Evolutionary conservation across 2,797 vertebrate species (phyloP), one percentile per base, ranked within the genome.

Genomic region (Mormyrops boulengeri): DNA sequence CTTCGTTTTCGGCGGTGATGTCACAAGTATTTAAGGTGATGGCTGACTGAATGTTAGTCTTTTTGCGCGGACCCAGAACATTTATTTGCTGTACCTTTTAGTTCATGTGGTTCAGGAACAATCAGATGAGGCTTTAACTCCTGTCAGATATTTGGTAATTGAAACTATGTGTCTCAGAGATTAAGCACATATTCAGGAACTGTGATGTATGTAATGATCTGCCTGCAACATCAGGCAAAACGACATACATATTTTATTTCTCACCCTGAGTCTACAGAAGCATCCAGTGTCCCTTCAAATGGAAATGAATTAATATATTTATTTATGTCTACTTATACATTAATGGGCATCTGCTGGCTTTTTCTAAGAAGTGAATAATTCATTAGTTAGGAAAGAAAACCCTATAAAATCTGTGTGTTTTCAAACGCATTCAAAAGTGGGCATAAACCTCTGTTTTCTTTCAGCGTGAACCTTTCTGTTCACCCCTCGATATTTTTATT

Each of bases 401-500:
- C 49, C 4, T 73, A 22, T 1, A 52, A n/a, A 14, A 34, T 12
- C 12, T 41, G 14, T 17, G 12, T 34, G 66, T 73, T 34, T 69
- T 38, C 30, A 73, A 52, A 52, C 26, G 50, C 38, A 88, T 52
- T 88, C 22, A 38, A 5, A 34, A 19, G 12, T 85, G 4, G 34
- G 17, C 8, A 8, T 38, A 44, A 87, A 60, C 52, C 53, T 73
- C 11, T 62, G 1, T 26, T 57, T 60, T 44, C 77, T 49, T 69
- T 80, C n/a, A 26, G 14, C 44, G 12, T 53, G 14, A 88, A 85
- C 55, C 26, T 85, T 26, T 62, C 26, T 41, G 8, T 8, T 38
- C 41, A 84, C 80, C 26, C 34, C 44, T 30, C 84, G n/a, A 60
- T 90, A 84, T 17, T 73, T 73, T 52, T 85, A 85, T 90, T 85